Evolutionary conservation across 2,113 vertebrate genomes (phyloP).

Genomic region (Pithys albifrons): DNA sequence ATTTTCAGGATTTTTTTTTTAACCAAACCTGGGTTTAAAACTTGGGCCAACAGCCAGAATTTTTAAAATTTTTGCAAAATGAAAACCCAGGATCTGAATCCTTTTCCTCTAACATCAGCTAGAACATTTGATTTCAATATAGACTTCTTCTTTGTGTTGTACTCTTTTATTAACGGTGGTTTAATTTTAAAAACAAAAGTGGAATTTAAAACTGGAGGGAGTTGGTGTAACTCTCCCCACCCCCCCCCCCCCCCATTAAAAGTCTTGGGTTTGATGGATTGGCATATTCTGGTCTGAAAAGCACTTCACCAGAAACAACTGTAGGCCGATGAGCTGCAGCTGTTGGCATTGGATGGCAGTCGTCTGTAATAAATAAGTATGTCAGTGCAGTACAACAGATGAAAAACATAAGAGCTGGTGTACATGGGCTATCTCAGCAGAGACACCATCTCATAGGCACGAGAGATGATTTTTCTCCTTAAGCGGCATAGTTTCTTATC

Average conservation of each 20-base stretch:
- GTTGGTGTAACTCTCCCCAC: not conserved
- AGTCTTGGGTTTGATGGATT: not conserved
- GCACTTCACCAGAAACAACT: conserved; percentile 2
- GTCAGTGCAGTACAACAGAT: not conserved
- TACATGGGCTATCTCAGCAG: not conserved
- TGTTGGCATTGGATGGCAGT: conserved; percentile 4
- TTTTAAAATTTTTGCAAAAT: conserved; percentile 42
- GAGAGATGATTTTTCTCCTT: not conserved
- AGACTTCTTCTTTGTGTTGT: conserved; percentile 14
- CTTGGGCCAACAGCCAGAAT: conserved; percentile 58
- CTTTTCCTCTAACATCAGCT: conserved; percentile 32
- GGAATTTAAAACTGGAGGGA: conserved; percentile 25
- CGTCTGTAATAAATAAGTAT: not conserved
- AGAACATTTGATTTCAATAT: conserved; percentile 52
- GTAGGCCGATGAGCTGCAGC: conserved; percentile 2
- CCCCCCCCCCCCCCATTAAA: not conserved
- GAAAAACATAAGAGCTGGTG: conserved; percentile 6
- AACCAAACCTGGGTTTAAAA: conserved; percentile 58
- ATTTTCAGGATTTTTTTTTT: conserved; percentile 53
- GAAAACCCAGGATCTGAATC: conserved; percentile 35
- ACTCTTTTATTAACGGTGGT: conserved; percentile 21
- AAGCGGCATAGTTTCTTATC: not conserved
- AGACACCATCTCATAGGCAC: not conserved
- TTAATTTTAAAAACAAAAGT: conserved; percentile 57
- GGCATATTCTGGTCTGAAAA: conserved; percentile 41